phyloP scores from a whole-genome alignment of 2,888 invertebrate species.

The Helicoverpa assulta region DNA sequence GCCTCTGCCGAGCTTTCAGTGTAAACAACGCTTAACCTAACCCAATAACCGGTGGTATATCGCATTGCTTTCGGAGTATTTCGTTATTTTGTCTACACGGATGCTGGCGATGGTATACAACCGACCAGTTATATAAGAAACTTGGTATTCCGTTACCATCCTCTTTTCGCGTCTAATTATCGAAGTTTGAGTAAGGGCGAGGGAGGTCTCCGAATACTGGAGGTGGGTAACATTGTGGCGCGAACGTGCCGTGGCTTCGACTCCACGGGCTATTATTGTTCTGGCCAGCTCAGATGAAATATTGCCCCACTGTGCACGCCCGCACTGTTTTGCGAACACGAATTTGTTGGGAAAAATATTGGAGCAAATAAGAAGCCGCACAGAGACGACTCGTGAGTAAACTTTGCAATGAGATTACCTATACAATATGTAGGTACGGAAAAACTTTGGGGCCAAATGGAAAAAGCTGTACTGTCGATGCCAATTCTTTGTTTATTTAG shows the following conservation, averaged over 20 bases:
- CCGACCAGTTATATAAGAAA: constrained; percentile 74
- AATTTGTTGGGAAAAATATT: constrained; percentile 87
- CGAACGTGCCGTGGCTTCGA: constrained; percentile 89
- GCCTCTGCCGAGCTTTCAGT: constrained; percentile 79
- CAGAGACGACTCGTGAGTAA: constrained; percentile 79
- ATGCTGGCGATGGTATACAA: constrained; percentile 85
- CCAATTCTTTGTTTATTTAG: constrained; percentile 25
- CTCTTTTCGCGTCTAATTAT: constrained; percentile 63
- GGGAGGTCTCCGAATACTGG: constrained; percentile 76
- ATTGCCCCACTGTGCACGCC: constrained; percentile 88
- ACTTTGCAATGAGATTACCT: constrained; percentile 76
- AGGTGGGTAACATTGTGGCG: constrained; percentile 85
- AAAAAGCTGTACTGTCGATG: constrained; percentile 32
- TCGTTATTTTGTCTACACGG: constrained; percentile 90
- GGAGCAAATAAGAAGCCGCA: constrained; percentile 83
- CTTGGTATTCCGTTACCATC: constrained; percentile 61
- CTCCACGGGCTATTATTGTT: constrained; percentile 89
- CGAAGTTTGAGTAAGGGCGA: constrained; percentile 64
- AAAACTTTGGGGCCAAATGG: constrained; percentile 46
- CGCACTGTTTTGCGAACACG: constrained; percentile 86
- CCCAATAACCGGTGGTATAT: constrained; percentile 87
- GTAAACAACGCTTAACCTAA: constrained; percentile 89
- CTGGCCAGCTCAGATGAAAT: constrained; percentile 89
- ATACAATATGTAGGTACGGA: constrained; percentile 49
- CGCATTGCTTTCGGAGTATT: constrained; percentile 89